A percentile compares a stretch with the other conserved stretches of the same genome.
These are phyloP conservation scores for Lutraria lutraria DNA, from an alignment of 2,888 invertebrate genomes.

Conservation along the genomic window DNA sequence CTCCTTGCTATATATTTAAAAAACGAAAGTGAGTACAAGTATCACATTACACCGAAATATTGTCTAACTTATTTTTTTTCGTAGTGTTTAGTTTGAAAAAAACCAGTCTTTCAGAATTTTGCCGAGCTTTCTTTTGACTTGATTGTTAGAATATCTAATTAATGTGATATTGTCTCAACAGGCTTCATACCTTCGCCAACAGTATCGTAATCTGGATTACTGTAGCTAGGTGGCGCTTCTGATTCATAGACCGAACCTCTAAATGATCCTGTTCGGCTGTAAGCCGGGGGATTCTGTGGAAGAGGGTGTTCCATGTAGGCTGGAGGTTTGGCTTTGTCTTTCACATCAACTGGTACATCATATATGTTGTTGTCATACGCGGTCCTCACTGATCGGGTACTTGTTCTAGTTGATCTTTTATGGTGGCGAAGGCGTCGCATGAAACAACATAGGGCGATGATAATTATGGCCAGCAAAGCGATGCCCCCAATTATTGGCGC, in stretches of 20 bases:
- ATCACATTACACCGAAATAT: no score
- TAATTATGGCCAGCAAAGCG: background rate
- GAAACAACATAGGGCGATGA: slow-evolving; percentile 26
- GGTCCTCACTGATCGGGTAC: background rate
- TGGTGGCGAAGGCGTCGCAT: slow-evolving; percentile 1
- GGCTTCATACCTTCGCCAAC: no score
- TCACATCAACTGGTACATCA: slow-evolving; percentile 30
- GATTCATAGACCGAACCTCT: slow-evolving; percentile 23
- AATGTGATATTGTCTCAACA: no score
- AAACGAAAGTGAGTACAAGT: no score
- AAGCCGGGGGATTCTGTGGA: slow-evolving; percentile 43
- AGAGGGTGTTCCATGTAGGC: slow-evolving; percentile 24
- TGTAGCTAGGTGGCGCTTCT: slow-evolving; percentile 34
- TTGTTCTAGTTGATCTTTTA: background rate
- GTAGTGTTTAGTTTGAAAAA: no score
- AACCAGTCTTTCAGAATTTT: no score
- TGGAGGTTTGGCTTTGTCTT: slow-evolving; percentile 24
- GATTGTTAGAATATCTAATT: no score
- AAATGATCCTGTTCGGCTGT: slow-evolving; percentile 15
- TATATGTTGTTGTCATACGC: slow-evolving; percentile 52
- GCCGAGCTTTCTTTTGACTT: no score
- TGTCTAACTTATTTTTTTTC: no score
- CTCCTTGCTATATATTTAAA: no score
- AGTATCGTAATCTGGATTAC: slow-evolving; percentile 47
- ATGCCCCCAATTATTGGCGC: slow-evolving; percentile 32